Conservation (phyloP, 2,113 vertebrate species). For the Atherinomorus stipes region DNA sequence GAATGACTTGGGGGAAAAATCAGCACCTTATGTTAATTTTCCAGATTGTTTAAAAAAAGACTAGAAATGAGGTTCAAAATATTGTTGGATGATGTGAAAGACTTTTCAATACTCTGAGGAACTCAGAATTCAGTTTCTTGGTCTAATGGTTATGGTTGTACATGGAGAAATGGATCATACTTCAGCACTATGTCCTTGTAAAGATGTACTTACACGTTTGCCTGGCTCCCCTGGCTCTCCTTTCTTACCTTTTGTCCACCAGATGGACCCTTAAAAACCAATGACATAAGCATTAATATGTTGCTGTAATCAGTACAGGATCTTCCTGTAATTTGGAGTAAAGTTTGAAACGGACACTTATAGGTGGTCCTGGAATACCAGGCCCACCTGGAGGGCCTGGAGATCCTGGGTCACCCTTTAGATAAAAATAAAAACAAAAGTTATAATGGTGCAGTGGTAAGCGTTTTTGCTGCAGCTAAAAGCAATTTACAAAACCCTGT, state of each 20-base stretch:
- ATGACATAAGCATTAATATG: not conserved
- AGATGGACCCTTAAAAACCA: constrained; percentile 84
- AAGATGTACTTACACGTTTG: constrained; percentile 83
- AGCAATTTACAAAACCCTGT: too few relatives aligned
- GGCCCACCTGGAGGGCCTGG: constrained; percentile 84
- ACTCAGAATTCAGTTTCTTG: too few relatives aligned
- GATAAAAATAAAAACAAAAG: not conserved
- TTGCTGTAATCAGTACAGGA: not conserved
- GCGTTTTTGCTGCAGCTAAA: too few relatives aligned
- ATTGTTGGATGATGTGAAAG: too few relatives aligned
- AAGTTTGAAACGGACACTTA: constrained; percentile 81
- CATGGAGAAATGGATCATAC: not conserved
- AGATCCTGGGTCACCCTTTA: constrained; percentile 87
- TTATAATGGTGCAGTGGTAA: not conserved
- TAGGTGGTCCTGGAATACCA: constrained; percentile 87
- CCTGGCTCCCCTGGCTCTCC: constrained; percentile 95
- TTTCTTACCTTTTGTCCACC: constrained; percentile 90
- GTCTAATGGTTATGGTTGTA: too few relatives aligned
- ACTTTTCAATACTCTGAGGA: too few relatives aligned
- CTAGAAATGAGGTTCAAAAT: too few relatives aligned
- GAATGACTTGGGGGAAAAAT: too few relatives aligned
- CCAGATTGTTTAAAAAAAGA: too few relatives aligned
- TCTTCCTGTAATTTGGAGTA: not conserved
- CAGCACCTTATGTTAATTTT: too few relatives aligned
- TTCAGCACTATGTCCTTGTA: not conserved